Evolutionary conservation across 1,140 invertebrate species (phyloP).

Genomic region (Drosophila carrolli): DNA sequence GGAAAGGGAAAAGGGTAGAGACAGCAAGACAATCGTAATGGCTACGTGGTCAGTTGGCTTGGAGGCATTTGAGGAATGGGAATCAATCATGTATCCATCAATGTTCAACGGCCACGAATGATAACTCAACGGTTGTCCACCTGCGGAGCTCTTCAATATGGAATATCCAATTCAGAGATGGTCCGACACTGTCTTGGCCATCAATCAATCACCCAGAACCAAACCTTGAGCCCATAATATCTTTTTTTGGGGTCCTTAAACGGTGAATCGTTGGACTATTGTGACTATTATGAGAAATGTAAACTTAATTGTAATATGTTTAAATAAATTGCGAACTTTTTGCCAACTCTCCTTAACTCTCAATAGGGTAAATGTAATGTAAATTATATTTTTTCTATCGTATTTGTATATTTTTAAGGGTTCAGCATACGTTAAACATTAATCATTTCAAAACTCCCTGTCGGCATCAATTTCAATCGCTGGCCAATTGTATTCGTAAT

Average conservation of each 20-base stretch:
- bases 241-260: too few relatives aligned
- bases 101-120: background rate
- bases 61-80: constrained; percentile 18
- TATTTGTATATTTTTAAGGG: too few relatives aligned
- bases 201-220: constrained; percentile 5
- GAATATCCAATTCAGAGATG: background rate
- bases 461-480: background rate
- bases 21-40: constrained; percentile 13
- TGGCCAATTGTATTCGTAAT: constrained; percentile 18
- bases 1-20: background rate
- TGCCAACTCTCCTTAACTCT: too few relatives aligned
- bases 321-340: too few relatives aligned
- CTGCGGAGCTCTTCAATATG: background rate
- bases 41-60: constrained; percentile 3
- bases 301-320: too few relatives aligned
- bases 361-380: too few relatives aligned
- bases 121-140: background rate
- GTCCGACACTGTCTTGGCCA: background rate
- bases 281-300: too few relatives aligned
- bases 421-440: too few relatives aligned
- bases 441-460: background rate
- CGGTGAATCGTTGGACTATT: too few relatives aligned
- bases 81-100: constrained; percentile 46
- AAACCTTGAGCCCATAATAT: too few relatives aligned
- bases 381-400: too few relatives aligned